Base-by-base conservation (phyloP, 2,888 invertebrate genomes). In the Nomada fucata region DNA sequence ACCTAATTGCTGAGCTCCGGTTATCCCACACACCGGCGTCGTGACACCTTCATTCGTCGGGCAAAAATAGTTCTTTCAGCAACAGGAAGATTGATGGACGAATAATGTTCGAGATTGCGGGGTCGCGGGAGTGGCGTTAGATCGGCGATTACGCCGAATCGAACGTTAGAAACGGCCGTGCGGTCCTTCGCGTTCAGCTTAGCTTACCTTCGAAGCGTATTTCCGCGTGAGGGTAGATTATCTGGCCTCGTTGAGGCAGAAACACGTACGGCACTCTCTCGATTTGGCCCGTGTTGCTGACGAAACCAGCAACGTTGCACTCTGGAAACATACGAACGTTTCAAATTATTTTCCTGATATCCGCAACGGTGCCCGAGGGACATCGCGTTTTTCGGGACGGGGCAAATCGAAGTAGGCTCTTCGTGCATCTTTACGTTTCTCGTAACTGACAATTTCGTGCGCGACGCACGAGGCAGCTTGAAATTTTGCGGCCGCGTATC, bases 231-330 rank as follows among this genome's bases (percentile, higher is more conserved):
- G 98, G 98, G 94, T 98, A 97, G 89, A 98, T 97, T 88, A 98
- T 97, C 94, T 98, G 98, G 60, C 97, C 97, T 91, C 97, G 96
- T 84, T 97, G 94, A 23, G 98, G 98, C 86, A 98, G 94, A 93
- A 97, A 97, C 26, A 98, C 97, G 93, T 97, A 97, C 29, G 98
- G 98, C 88, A 98, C 97, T 92, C 96, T 96, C 93, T 98, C 97
- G 64, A 96, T 94, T 44, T 95, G 95, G 63, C 96, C 96, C 26
- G 95, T 95, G 78, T 96, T 96, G 67, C 96, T 96, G 11, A 96
- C 95, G 92, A 98, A 98, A 44, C 97, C 97, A 70, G 97, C 97
- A 91, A 97, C 94, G 59, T 96, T 95, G 94, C 97, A 97, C 94
- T 97, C 97, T 97, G 95, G 3, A 95, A 95, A 79, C 70, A 76